Evolutionary conservation across 2,113 vertebrate species (phyloP).

Genomic region (Cyanocitta stelleri): DNA sequence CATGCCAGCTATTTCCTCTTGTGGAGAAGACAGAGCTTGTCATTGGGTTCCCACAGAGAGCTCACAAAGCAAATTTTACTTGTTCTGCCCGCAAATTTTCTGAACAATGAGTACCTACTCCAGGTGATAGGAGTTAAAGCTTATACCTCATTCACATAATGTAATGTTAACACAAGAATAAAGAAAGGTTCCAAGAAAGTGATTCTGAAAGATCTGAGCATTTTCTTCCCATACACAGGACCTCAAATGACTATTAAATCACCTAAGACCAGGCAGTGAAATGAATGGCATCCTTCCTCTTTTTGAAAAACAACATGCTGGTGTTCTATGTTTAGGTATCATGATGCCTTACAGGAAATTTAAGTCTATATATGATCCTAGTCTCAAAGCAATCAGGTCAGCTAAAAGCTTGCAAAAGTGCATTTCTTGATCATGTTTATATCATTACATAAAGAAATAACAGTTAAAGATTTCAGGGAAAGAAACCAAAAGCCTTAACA

Average conservation of each 20-base stretch:
- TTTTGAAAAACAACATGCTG: background rate
- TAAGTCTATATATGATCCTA: background rate
- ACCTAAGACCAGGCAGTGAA: background rate
- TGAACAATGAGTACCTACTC: conserved; percentile 39
- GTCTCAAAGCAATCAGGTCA: conserved; percentile 12
- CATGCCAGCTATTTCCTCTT: background rate
- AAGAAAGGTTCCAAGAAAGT: background rate
- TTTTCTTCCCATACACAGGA: conserved; percentile 4
- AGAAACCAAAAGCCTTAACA: background rate
- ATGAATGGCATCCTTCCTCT: background rate
- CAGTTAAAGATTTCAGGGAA: background rate
- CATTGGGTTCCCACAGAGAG: conserved; percentile 29
- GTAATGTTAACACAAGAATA: background rate
- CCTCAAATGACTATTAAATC: background rate
- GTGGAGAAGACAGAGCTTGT: conserved; percentile 35
- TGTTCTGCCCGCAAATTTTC: conserved; percentile 35
- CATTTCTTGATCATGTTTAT: background rate
- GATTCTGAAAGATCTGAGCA: conserved; percentile 24
- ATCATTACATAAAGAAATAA: conserved; percentile 12
- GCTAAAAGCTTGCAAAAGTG: background rate
- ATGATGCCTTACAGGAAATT: background rate
- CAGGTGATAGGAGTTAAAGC: conserved; percentile 19
- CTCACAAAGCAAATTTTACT: conserved; percentile 52
- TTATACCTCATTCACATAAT: conserved; percentile 13
- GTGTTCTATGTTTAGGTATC: background rate